phyloP scores from a whole-genome alignment of 2,888 invertebrate genomes.

The Hedychridium roseum region DNA sequence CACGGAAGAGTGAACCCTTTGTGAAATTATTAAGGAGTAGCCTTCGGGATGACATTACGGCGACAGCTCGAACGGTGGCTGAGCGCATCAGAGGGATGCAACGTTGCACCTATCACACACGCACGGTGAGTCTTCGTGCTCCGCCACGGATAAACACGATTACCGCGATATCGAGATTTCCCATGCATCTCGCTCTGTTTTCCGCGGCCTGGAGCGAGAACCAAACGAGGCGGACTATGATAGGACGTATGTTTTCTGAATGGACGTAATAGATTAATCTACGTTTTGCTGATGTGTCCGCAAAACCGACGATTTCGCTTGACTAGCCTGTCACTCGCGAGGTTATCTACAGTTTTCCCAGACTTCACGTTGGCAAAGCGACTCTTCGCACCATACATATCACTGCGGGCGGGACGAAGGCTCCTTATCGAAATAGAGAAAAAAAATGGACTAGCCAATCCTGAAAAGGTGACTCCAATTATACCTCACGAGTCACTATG shows the following conservation, averaged over 20 bases:
- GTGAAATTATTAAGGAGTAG: conserved; percentile 51
- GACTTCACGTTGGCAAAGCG: not conserved
- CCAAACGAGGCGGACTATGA: conserved; percentile 1
- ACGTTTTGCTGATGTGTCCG: conserved; percentile 49
- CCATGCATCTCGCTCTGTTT: conserved; percentile 39
- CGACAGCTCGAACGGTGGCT: conserved; percentile 34
- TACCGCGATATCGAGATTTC: conserved; percentile 35
- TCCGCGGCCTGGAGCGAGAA: conserved; percentile 19
- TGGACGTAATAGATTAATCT: conserved; percentile 49
- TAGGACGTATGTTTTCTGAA: conserved; percentile 53
- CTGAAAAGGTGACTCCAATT: conserved; percentile 27
- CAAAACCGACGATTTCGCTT: conserved; percentile 16
- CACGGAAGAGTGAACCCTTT: conserved; percentile 54
- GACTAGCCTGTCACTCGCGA: conserved; percentile 14
- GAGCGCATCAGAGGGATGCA: conserved; percentile 36
- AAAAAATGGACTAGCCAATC: conserved; percentile 21
- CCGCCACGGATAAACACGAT: conserved; percentile 36
- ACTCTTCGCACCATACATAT: too few relatives aligned
- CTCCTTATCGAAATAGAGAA: conserved; percentile 3
- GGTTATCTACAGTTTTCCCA: not conserved
- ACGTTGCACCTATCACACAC: conserved; percentile 35
- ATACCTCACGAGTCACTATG: conserved; percentile 24
- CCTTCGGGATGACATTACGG: conserved; percentile 55
- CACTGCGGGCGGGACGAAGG: conserved; percentile 11
- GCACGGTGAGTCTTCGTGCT: conserved; percentile 15